Conservation (phyloP, 2,797 vertebrate species). For the Heliangelus exortis region DNA sequence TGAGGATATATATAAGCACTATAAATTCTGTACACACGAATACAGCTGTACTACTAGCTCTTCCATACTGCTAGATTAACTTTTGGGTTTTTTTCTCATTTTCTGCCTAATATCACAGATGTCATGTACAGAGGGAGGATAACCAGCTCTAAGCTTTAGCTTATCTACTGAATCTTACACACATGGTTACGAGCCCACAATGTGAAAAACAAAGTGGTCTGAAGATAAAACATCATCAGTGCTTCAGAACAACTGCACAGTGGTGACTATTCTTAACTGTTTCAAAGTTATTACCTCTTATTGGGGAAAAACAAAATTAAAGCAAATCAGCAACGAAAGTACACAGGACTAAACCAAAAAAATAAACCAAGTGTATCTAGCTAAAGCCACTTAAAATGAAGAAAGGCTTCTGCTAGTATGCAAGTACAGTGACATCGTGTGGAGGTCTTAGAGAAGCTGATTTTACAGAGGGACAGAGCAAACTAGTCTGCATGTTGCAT, state of each 20-base stretch:
- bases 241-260: neutral
- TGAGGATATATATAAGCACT: neutral
- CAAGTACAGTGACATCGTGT: slow-evolving; percentile 72
- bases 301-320: neutral
- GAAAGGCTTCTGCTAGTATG: neutral
- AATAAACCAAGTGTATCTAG: neutral
- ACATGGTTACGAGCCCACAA: neutral
- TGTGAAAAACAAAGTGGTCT: neutral
- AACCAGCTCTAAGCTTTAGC: neutral
- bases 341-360: neutral
- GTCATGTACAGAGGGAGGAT: neutral
- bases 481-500: neutral
- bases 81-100: neutral
- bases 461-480: neutral
- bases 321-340: neutral
- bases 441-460: slow-evolving; percentile 34
- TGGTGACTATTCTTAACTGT: neutral
- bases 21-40: neutral
- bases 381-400: neutral
- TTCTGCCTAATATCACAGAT: neutral
- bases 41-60: neutral
- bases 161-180: neutral
- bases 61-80: neutral
- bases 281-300: neutral
- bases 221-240: neutral